These are phyloP conservation scores for Pelvicachromis taeniatus DNA, from an alignment of 2,113 vertebrate genomes.

Conservation along the genomic window DNA sequence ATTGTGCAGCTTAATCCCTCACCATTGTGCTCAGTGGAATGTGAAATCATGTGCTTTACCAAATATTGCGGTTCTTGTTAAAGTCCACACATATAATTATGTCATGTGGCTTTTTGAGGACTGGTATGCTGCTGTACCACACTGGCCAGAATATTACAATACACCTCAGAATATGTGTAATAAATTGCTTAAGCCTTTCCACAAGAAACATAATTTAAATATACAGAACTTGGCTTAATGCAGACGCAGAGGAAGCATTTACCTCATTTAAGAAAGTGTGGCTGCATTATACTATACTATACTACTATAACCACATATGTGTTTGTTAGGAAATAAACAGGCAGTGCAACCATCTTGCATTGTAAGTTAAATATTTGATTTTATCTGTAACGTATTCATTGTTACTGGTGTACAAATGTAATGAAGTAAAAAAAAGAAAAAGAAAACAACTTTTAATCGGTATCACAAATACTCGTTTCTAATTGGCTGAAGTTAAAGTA, in stretches of 20 bases:
- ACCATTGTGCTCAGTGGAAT: conserved; percentile 59
- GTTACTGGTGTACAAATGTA: neutral
- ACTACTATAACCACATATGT: neutral
- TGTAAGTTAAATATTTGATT: neutral
- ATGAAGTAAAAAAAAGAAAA: neutral
- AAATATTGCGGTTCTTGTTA: conserved; percentile 11
- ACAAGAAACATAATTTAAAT: neutral
- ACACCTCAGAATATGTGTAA: neutral
- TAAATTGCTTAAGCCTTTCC: neutral
- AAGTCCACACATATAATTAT: conserved; percentile 1
- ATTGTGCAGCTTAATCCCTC: conserved; percentile 59
- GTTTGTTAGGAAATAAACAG: neutral
- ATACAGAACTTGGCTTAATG: neutral
- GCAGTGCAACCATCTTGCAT: neutral
- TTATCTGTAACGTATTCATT: neutral
- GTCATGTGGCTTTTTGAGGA: neutral
- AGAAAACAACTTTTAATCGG: neutral
- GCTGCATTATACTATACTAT: neutral
- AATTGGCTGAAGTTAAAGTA: neutral
- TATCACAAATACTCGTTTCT: neutral
- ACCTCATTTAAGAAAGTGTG: neutral
- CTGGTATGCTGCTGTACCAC: neutral
- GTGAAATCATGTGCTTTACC: conserved; percentile 44
- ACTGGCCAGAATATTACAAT: neutral
- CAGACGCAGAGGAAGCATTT: neutral